Base-by-base conservation (phyloP, 2,888 invertebrate species). In the Geotrupes spiniger region DNA sequence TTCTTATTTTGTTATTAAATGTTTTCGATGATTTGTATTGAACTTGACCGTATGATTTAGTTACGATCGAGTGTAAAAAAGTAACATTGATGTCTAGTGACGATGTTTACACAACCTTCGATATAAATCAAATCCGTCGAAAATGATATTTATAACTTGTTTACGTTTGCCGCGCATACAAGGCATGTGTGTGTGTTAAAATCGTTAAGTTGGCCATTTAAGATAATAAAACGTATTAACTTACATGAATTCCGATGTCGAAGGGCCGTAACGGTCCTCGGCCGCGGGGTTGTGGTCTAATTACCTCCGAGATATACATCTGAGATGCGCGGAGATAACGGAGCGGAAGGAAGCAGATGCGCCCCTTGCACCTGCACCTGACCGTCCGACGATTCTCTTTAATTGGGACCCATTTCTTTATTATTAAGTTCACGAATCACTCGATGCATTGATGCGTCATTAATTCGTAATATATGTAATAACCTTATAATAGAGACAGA, bases 291-390 rank as follows among this genome's bases (percentile, higher is more conserved):
- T 54, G 57, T 50, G 59, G 57, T 53, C 59, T 59, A 59, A 59
- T 59, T 60, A 58, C 52, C 49, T 52, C 6, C 42, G 43, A 47
- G 53, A 60, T 60, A 57, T 45, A 17, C 41, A 60, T 60, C 58
- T 27, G 39, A 54, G 60, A 60, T 60, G 46, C 41, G 36, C n/a
- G 31, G 47, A 51, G 57, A 58, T 50, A 53, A 21, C 42, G 46
- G 42, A 39, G 53, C 56, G 59, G 53, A 59, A 60, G 60, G 60
- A 60, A 60, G 55, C 60, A 60, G 60, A 60, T 60, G 60, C 57
- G 58, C 42, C 36, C 36, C 36, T 36, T 36, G 36, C 11, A 46
- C 45, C 40, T 45, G 52, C 58, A 56, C 54, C 58, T 58, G 58
- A 56, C 43, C 40, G 42, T 44, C 36, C 54, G 47, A 46, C 47